Base-by-base conservation (phyloP, 2,113 vertebrate genomes). In the Nesogale talazaci region DNA sequence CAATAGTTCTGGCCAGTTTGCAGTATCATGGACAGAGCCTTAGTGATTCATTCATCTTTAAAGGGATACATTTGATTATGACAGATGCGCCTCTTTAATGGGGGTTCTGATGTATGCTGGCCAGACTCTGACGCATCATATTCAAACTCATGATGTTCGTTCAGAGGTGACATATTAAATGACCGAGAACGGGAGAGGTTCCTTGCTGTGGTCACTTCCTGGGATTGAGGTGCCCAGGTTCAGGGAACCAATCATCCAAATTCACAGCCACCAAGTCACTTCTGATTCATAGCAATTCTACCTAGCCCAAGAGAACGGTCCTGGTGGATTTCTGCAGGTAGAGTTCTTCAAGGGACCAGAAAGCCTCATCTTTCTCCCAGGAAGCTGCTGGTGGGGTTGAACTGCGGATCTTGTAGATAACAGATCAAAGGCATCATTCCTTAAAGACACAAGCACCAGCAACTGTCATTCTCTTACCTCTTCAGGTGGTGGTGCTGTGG, bases 21-120 rank as follows among this genome's bases (percentile, higher is more conserved):
- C 8, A 38, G 77, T n/a, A 46, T 86, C 69, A 57, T 81, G 74
- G 46, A 78, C 82, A 84, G 74, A 92, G 46, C 12, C n/a, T 40
- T 22, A 74, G 80, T 70, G n/a, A 16, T n/a, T 87, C 34, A 94
- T 91, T 80, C 12, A 67, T 81, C 80, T 91, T 94, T 94, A 76
- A 96, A 93, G 61, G 79, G 40, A 69, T 94, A 56, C 93, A 76
- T 36, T 56, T 87, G 89, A 89, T 94, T 77, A 75, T 87, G 40
- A 76, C 15, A 14, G 38, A 87, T 70, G 46, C 12, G 76, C 46
- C 16, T 76, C 76, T 91, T 86, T 36, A 67, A 2, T 40, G 46
- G 36, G 25, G 5, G 3, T 38, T 83, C 23, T 69, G 15, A 67
- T 57, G 72, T 38, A 36, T 23, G 3, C 3, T n/a, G 38, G 22